phyloP scores from a whole-genome alignment of 2,113 vertebrate genomes.

The Acanthochromis polyacanthus region DNA sequence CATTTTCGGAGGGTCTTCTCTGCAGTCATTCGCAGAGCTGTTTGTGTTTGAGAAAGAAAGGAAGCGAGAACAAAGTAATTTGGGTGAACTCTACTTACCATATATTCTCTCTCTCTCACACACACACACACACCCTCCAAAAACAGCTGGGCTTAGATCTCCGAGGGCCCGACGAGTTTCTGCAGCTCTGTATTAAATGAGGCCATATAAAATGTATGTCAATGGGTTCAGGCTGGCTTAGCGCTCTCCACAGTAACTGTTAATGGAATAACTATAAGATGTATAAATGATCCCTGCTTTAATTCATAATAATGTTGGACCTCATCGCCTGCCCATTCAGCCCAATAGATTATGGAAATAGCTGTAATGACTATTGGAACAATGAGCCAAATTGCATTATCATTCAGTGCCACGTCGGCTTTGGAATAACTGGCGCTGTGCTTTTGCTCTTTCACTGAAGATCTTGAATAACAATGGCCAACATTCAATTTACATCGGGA shows the following conservation, averaged over 20 bases:
- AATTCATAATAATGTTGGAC: slow-evolving; percentile 77
- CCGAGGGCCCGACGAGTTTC: slow-evolving; percentile 40
- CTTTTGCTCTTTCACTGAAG: slow-evolving; percentile 49
- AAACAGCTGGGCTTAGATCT: slow-evolving; percentile 58
- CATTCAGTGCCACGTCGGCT: slow-evolving; percentile 58
- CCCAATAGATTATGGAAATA: slow-evolving; percentile 77
- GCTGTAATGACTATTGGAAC: slow-evolving; percentile 75
- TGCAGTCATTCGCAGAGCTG: slow-evolving; percentile 25
- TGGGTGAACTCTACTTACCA: slow-evolving; percentile 47
- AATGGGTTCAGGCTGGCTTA: slow-evolving; percentile 62
- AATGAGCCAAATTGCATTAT: slow-evolving; percentile 80
- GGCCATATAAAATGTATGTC: slow-evolving; percentile 68
- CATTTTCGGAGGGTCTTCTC: slow-evolving; percentile 61
- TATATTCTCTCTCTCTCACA: slow-evolving; percentile 28
- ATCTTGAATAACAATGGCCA: slow-evolving; percentile 51
- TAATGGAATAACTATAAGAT: slow-evolving; percentile 75
- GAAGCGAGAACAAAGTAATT: slow-evolving; percentile 43
- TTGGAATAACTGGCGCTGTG: slow-evolving; percentile 45
- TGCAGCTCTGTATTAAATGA: slow-evolving; percentile 55
- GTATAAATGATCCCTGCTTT: slow-evolving; percentile 75
- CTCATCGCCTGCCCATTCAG: slow-evolving; percentile 77
- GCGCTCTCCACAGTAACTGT: slow-evolving; percentile 57
- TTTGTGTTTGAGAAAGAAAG: slow-evolving; percentile 27
- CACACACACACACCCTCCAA: not conserved
- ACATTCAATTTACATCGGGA: slow-evolving; percentile 43